A percentile compares a stretch with the other conserved stretches of the same genome.
Conservation (phyloP, 2,797 vertebrate genomes). For the Lithobates sylvaticus region DNA sequence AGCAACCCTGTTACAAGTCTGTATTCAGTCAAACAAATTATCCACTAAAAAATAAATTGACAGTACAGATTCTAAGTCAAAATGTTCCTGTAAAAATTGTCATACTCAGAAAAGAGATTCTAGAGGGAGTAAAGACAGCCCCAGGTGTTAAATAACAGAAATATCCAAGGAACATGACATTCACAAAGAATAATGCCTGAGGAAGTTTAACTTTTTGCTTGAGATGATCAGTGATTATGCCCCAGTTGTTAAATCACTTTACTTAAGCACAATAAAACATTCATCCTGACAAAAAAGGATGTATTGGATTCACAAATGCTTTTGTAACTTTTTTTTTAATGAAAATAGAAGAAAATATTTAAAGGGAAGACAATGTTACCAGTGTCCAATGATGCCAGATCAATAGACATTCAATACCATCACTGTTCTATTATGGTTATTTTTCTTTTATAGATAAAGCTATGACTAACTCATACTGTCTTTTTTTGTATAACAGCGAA, state of each 20-base stretch:
- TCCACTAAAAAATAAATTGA: constrained; percentile 49
- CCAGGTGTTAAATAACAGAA: constrained; percentile 58
- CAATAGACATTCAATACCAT: neutral
- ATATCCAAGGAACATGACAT: constrained; percentile 60
- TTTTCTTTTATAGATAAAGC: neutral
- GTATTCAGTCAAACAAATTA: constrained; percentile 51
- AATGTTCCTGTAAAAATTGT: constrained; percentile 58
- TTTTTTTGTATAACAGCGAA: no score
- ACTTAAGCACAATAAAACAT: constrained; percentile 51
- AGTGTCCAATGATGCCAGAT: neutral
- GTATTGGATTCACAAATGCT: neutral
- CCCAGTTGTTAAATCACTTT: constrained; percentile 55
- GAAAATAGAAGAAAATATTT: neutral
- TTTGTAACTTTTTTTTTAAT: neutral
- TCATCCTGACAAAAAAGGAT: constrained; percentile 15
- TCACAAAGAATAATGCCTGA: constrained; percentile 53
- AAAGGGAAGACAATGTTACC: neutral
- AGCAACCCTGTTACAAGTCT: constrained; percentile 26
- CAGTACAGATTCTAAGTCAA: constrained; percentile 54
- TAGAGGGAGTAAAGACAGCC: constrained; percentile 55
- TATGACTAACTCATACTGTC: neutral
- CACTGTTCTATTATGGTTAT: neutral
- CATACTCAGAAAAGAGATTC: constrained; percentile 50
- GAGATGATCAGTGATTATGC: constrained; percentile 58
- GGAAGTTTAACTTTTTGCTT: constrained; percentile 59